Evolutionary conservation across 2,888 invertebrate genomes (phyloP), one percentile per base, ranked within the genome.

Genomic region (Scaptodrosophila latifasciaeformis): DNA sequence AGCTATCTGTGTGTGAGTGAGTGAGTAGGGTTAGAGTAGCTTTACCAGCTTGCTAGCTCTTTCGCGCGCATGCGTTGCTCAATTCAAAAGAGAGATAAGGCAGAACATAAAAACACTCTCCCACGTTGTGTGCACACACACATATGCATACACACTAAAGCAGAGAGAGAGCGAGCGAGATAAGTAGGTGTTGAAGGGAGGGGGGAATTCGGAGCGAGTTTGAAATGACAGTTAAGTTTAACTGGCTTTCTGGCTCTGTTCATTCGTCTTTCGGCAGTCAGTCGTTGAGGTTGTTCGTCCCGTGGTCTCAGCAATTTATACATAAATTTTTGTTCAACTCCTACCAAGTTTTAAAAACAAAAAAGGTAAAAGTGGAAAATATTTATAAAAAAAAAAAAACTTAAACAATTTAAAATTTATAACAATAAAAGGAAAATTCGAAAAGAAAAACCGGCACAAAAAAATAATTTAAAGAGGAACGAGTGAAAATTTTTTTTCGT

Each of bases 221-320:
- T 29, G 40, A 69, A 65, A 71, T 66, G 52, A 72, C 59, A 62
- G n/a, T n/a, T n/a, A n/a, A n/a, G n/a, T 77, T 75, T 75, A 75
- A 75, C 78, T 75, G 69, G 60, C 71, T 62, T 75, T 69, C 42
- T 47, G 21, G 18, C 48, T 52, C 44, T 59, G 70, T 70, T 74
- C 70, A 77, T 77, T 70, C 74, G 58, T 75, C 69, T 72, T 78
- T 78, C 67, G 65, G 57, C 72, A 63, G 74, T 72, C 67, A 67
- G 53, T 49, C 67, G 58, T 72, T 67, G 58, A 76, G 69, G 74
- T 71, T 69, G 72, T 52, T 63, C 63, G 54, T 40, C 50, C 65
- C 43, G n/a, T n/a, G n/a, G n/a, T n/a, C n/a, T n/a, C n/a, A n/a
- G n/a, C n/a, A n/a, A n/a, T n/a, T n/a, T n/a, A n/a, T n/a, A n/a